Base-by-base conservation (phyloP, 1,140 invertebrate species). In the Tyrophagus putrescentiae region DNA sequence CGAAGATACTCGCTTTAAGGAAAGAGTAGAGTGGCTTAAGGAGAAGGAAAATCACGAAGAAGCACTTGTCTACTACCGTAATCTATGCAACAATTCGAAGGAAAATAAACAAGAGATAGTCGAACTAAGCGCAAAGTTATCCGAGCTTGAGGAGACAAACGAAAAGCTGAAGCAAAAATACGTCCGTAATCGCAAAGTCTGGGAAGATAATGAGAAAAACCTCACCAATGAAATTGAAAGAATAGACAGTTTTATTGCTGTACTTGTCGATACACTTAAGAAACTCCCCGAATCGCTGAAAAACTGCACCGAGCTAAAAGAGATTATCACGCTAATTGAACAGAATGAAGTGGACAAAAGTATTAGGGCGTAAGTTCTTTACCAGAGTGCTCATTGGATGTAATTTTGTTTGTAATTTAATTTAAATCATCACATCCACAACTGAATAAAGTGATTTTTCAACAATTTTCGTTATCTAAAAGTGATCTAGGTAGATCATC, bases 171-270 rank as follows among this genome's bases (percentile, higher is more conserved):
- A 42, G 32, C 45, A 60, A 23, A 66, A 66, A 59, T 65, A 50
- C 57, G 29, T 33, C 1, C 28, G 61, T 34, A 59, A 63, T 11
- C 61, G 54, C 13, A 36, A 58, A n/a, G 42, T 59, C 31, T 59
- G 60, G 27, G 62, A 65, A 64, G 42, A 64, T 18, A 62, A 66
- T 56, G 42, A 62, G 25, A 32, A 34, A 18, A 64, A 44, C 27
- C 54, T 60, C 7, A 63, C 58, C 18, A 42, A 60, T 18, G 65
- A 66, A 52, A 58, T 66, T 34, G 31, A 61, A 52, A 50, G 53
- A 39, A 44, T 66, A n/a, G 65, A 66, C 58, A 56, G 60, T 60
- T 57, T 66, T 9, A 65, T 66, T 58, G 42, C 50, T 39, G 48
- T 62, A 39, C 44, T 65, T 32, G 48, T 64, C 50, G 44, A 58